Evolutionary conservation across 2,113 vertebrate genomes (phyloP), one percentile per base, ranked within the genome.

Genomic region (Colistium nudipinnis): DNA sequence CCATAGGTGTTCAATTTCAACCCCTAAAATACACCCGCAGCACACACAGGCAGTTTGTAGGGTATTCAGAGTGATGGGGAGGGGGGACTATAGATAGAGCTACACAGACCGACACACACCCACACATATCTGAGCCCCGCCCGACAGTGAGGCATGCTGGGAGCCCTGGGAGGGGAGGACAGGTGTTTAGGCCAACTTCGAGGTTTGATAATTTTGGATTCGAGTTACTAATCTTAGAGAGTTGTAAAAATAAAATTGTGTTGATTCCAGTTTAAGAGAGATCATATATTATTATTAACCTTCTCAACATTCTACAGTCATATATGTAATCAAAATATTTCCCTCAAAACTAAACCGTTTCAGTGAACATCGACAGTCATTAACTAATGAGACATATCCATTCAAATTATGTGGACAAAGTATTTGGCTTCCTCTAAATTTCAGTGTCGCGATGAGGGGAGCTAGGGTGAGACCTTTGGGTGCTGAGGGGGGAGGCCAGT

Each of bases 61-160:
- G 65, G 80, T 76, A 80, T 88, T 84, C 51, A 79, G 66, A 62
- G 67, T 6, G 67, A 76, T 16, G 31, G 31, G 51, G 47, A 62
- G 35, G 30, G 43, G 30, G 36, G 45, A 55, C 57, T 88, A 87
- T 78, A 85, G 73, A 89, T 87, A 89, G 83, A 74, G 22, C 7
- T 43, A 22, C 28, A 56, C 27, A 28, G 52, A 62, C 44, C 55
- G 45, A 52, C 55, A 70, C 65, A 43, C 60, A 47, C 67, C 62
- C 66, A 70, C 55, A 75, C 43, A 70, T 20, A 63, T 41, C 38
- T 19, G 62, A 62, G 47, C 69, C 62, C 66, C n/a, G 3, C 73
- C 54, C 65, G n/a, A 48, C 74, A 73, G 22, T 4, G 44, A 81
- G 36, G 84, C 78, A 87, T 80, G 79, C 79, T 77, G 81, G 83